These are phyloP conservation scores for Actinopyga echinites DNA, from an alignment of 53 echinoderm and acorn worm genomes.

Conservation along the genomic window DNA sequence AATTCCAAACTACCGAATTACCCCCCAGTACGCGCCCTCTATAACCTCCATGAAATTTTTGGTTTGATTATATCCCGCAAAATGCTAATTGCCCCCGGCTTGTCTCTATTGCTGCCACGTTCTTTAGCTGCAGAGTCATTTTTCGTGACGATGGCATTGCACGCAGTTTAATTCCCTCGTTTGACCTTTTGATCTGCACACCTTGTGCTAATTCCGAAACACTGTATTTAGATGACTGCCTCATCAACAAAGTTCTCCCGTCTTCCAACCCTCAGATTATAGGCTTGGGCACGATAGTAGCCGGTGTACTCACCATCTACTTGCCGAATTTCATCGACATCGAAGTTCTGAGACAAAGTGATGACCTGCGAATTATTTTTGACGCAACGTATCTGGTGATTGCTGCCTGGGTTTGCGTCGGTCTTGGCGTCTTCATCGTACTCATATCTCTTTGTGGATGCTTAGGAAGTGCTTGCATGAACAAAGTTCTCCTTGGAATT, in stretches of 20 bases:
- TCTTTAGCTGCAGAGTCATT: too few species aligned
- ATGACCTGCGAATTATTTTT: constrained; percentile 4
- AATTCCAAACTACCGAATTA: too few species aligned
- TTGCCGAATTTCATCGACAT: neutral
- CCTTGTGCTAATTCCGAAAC: too few species aligned
- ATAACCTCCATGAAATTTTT: too few species aligned
- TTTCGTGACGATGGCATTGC: too few species aligned
- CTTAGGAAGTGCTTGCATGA: constrained; percentile 23
- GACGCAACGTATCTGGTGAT: constrained; percentile 17
- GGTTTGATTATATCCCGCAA: too few species aligned
- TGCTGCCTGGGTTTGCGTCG: constrained; percentile 29
- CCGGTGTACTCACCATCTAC: constrained; percentile 11
- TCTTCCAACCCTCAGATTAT: neutral
- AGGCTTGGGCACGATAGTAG: neutral
- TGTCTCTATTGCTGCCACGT: too few species aligned
- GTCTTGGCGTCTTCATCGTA: constrained; percentile 18
- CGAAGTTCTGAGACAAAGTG: neutral
- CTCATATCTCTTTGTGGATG: constrained; percentile 28
- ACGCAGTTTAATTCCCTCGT: too few species aligned
- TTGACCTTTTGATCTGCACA: too few species aligned
- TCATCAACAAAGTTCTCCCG: neutral
- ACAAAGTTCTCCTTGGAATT: constrained; percentile 38
- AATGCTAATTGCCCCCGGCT: too few species aligned
- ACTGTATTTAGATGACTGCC: neutral
- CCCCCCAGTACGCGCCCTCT: too few species aligned